Base-by-base conservation (phyloP, 2,888 invertebrate species). In the Ectemnius continuus region DNA sequence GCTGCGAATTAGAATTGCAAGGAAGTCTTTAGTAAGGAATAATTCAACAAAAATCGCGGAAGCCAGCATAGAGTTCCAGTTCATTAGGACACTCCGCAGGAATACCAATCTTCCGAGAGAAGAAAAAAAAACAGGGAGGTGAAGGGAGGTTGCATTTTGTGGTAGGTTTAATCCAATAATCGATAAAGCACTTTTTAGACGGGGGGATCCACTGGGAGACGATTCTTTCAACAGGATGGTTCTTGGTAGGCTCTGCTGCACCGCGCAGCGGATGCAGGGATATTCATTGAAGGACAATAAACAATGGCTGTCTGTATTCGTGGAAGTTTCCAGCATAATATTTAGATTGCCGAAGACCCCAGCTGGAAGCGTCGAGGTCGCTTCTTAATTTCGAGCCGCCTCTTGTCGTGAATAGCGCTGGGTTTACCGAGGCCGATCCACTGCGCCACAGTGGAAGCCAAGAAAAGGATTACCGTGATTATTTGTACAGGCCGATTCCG, bases 401-500 rank as follows among this genome's bases (percentile, higher is more conserved):
- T 77, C 75, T 79, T 82, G 80, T 80, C 76, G 64, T 74, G 79
- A 82, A 80, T 77, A 65, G 73, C 45, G 47, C 36, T 11, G n/a
- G 70, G 77, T 76, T 76, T 75, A 79, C 82, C 58, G 68, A 59
- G 70, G 62, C 57, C 66, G 77, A 73, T 71, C 60, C 63, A 36
- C 36, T 11, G 36, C 36, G 65, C 77, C 73, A 69, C 64, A 68
- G 71, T 26, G 28, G 69, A 18, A 66, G 73, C 67, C 57, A 70
- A 76, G 82, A 75, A 83, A 81, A 76, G 73, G 78, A 75, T 80
- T 65, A 74, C 67, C 46, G 60, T 72, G 83, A 82, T 83, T 83
- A 83, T 83, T 83, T 83, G 82, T 84, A 73, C 81, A 84, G 67
- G 75, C 73, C 73, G 77, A 77, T 79, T 78, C 79, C 75, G 73